Conservation (phyloP, 37 sponge, comb jelly and placozoan genomes). For the Aphrocallistes beatrix region DNA sequence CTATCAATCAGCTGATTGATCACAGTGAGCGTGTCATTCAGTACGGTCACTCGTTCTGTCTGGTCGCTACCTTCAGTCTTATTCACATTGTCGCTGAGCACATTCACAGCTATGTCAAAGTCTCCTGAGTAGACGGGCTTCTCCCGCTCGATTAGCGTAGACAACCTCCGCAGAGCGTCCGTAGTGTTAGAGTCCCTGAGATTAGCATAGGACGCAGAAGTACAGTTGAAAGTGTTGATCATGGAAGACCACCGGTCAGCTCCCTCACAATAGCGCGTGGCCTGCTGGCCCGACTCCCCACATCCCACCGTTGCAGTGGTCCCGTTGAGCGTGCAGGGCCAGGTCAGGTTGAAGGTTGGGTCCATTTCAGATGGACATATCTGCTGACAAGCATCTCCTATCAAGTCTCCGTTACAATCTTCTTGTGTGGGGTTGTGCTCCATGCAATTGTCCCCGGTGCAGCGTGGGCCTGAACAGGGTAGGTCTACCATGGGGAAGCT, state of each 20-base stretch:
- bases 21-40: not conserved
- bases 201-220: not conserved
- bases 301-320: not conserved
- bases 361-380: not conserved
- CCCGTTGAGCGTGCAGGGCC: not conserved
- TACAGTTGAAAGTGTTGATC: not conserved
- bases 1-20: not conserved
- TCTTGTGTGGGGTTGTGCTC: not conserved
- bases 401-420: not conserved
- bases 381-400: constrained; percentile 4
- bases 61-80: not conserved
- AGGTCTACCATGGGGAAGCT: not conserved
- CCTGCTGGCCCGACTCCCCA: not conserved
- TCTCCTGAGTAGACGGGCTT: not conserved
- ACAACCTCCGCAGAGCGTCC: not conserved
- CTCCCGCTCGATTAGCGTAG: not conserved
- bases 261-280: not conserved
- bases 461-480: not conserved
- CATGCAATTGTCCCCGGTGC: not conserved
- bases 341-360: not conserved
- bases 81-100: not conserved
- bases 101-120: not conserved
- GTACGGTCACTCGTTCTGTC: not conserved
- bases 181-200: not conserved
- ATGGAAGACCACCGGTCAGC: not conserved